Evolutionary conservation across 2,113 vertebrate genomes (phyloP).

Genomic region (Muntiacus muntjak): DNA sequence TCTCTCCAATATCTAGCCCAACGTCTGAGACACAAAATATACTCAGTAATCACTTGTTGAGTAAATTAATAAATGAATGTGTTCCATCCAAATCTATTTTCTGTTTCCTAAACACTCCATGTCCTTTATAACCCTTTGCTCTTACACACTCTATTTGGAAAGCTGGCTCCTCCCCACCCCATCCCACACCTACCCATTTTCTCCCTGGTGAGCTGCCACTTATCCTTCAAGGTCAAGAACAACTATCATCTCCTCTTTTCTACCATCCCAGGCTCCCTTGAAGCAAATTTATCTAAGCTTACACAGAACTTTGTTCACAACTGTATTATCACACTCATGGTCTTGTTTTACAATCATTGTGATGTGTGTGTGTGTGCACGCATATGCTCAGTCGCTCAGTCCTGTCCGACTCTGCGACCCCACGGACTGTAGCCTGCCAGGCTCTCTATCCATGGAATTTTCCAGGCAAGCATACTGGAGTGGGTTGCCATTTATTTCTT

Average conservation of each 20-base stretch:
- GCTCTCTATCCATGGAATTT: background rate
- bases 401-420: background rate
- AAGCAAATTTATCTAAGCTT: background rate
- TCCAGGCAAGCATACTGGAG: background rate
- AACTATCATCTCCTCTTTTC: background rate
- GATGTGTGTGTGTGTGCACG: fast-evolving
- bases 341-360: background rate
- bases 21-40: background rate
- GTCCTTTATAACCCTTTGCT: background rate
- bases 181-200: background rate
- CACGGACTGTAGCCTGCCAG: background rate
- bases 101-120: background rate
- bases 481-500: background rate
- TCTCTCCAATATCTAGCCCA: background rate
- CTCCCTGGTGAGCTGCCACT: background rate
- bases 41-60: background rate
- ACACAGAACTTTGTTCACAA: background rate
- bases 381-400: background rate
- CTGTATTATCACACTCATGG: background rate
- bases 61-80: background rate
- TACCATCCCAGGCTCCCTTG: background rate
- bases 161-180: background rate
- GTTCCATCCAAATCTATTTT: background rate
- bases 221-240: background rate
- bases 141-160: background rate